Evolutionary conservation across 2,888 invertebrate genomes (phyloP), one percentile per base, ranked within the genome.

Genomic region (Drosophila affinis): DNA sequence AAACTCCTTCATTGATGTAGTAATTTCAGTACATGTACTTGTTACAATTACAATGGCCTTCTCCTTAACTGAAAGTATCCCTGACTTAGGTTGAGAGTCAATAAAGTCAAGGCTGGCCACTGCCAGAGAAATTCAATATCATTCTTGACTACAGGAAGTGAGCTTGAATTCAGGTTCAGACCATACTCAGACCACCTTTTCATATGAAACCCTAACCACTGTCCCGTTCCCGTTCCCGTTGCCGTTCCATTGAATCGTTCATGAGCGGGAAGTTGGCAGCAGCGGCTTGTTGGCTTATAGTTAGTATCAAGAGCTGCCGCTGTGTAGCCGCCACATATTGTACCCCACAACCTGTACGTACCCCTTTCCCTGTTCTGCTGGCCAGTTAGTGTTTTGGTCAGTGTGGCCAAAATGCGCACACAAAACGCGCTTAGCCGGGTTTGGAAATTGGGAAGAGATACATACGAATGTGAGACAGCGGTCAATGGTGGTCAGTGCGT

Each of bases 261-360:
- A 79, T 71, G 62, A 77, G 64, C 73, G 70, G 74, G 70, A 69
- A 75, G 76, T 72, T 75, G 76, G 87, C 69, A 79, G 83, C 81
- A 79, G 83, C 81, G 61, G 65, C 72, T 71, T 78, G 80, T 79
- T 83, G 83, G 81, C 73, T 75, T 81, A 80, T 72, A 83, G 82
- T 79, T 83, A 73, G 80, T 85, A 78, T 85, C 77, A 73, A 39
- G 46, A 62, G 58, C 60, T 62, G 60, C 76, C 64, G 54, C 34
- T 51, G 53, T 17, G 44, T 32, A 2, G 27, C 18, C 44, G 52
- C 34, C 10, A 24, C 24, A 24, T 5, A 24, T 10, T 17, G 9
- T n/a, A 46, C 10, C 46, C 18, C 46, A 29, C 0, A 32, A 32
- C 32, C 46, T 21, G 9, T 21, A 3, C 17, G 9, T 21, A 3